Percentiles rank a stretch among this genome's conserved stretches.
These are phyloP conservation scores for Cygnus olor DNA, from an alignment of 2,797 vertebrate genomes.

Conservation along the genomic window DNA sequence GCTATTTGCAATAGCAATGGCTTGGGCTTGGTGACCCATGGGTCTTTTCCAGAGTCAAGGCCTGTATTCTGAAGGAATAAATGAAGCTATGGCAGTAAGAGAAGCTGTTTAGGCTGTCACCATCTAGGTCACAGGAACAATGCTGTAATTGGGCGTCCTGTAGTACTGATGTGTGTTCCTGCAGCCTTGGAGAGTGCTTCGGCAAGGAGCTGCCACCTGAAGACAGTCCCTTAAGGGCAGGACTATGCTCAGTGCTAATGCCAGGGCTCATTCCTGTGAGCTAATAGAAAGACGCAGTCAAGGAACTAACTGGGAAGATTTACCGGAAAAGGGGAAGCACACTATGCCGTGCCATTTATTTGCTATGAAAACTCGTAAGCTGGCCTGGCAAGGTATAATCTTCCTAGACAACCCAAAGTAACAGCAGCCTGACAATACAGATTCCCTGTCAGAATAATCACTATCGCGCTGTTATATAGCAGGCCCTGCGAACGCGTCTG, in stretches of 20 bases:
- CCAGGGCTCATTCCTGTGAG: neutral
- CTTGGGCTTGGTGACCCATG: neutral
- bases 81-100: neutral
- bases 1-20: neutral
- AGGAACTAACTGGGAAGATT: slow-evolving; percentile 1
- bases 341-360: neutral
- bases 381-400: slow-evolving; percentile 55
- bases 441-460: slow-evolving; percentile 25
- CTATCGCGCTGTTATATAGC: slow-evolving; percentile 15
- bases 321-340: neutral
- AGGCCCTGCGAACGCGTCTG: neutral
- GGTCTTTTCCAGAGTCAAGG: neutral
- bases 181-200: neutral
- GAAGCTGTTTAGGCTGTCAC: neutral
- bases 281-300: neutral
- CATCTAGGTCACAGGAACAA: neutral
- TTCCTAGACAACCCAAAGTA: slow-evolving; percentile 44
- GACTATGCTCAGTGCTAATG: neutral
- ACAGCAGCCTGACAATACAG: slow-evolving; percentile 30
- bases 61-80: neutral
- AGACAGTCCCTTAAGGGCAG: neutral
- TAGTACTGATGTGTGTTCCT: neutral
- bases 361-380: slow-evolving; percentile 24
- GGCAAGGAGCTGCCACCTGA: neutral
- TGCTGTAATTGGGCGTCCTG: fast-evolving